Evolutionary conservation across 2,113 vertebrate genomes (phyloP), one percentile per base, ranked within the genome.

Genomic region (Megalops atlanticus): DNA sequence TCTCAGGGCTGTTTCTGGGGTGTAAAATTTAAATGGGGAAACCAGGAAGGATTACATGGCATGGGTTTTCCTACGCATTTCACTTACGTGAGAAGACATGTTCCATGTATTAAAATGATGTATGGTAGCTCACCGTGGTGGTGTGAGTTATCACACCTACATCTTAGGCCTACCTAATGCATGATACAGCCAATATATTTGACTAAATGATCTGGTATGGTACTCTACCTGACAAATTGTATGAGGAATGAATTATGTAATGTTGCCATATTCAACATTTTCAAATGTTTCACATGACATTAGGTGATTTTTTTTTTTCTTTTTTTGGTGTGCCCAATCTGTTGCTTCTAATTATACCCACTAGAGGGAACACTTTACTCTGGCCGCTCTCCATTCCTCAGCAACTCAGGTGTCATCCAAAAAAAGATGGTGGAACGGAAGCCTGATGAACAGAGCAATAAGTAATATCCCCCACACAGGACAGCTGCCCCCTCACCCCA

Each of bases 31-130:
- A n/a, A 45, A 84, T 27, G 70, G 52, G 77, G 68, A 81, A 77
- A 52, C 80, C 3, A 7, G 49, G 27, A 75, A 75, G 81, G 70
- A 84, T 89, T 88, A 89, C 85, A 82, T 80, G n/a, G 82, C 85
- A n/a, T n/a, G n/a, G 84, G 73, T 82, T 85, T 86, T 90, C 85
- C 81, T 85, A 77, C 84, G 80, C 85, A 83, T 88, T 88, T 88
- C 85, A 80, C 80, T 75, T 71, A 83, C 18, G 40, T 81, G 84
- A 36, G 82, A 86, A 85, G 80, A 88, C n/a, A n/a, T n/a, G n/a
- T 81, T 84, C 79, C 80, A 54, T 11, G 16, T 83, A 79, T 89
- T 85, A 89, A 88, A 84, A 54, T 87, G 70, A 91, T 43, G 79
- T 49, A 86, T 43, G 74, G 85, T 87, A 84, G 72, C 80, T 80